These are phyloP conservation scores for Agapornis canus DNA, from an alignment of 2,797 vertebrate genomes.

Conservation along the genomic window DNA sequence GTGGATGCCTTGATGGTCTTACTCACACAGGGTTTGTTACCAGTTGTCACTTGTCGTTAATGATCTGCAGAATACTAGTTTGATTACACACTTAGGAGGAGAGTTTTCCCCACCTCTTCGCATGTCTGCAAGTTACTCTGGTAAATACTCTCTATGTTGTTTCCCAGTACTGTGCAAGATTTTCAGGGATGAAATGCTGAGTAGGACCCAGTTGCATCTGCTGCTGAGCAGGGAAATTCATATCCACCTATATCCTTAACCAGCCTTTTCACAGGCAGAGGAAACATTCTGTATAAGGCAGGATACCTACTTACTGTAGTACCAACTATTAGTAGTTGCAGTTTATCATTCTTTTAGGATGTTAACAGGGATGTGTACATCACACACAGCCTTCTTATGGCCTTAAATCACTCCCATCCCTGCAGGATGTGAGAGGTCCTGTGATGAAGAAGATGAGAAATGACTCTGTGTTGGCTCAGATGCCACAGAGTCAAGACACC, in stretches of 20 bases:
- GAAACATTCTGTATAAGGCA: neutral
- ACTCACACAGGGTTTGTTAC: neutral
- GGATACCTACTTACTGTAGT: neutral
- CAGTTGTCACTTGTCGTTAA: neutral
- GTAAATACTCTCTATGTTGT: neutral
- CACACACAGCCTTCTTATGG: fast-evolving
- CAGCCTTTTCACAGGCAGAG: neutral
- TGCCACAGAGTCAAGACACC: neutral
- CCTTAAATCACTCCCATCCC: neutral
- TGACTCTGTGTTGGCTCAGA: neutral
- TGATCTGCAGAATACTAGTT: neutral
- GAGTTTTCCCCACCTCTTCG: neutral
- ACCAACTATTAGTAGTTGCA: neutral
- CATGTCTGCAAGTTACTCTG: neutral
- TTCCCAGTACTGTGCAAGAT: neutral
- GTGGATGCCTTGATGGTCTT: neutral
- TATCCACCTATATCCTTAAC: neutral
- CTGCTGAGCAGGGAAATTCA: neutral
- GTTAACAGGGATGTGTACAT: neutral
- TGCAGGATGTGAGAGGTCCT: fast-evolving
- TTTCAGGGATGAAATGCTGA: neutral
- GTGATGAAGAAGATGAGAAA: neutral
- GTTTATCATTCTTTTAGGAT: neutral
- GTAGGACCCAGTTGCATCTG: neutral
- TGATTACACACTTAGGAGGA: neutral